A percentile compares a stretch with the other conserved stretches of the same genome.
These are phyloP conservation scores for Caenorhabditis tropicalis DNA, from an alignment of 1,140 invertebrate species.

Conservation along the genomic window DNA sequence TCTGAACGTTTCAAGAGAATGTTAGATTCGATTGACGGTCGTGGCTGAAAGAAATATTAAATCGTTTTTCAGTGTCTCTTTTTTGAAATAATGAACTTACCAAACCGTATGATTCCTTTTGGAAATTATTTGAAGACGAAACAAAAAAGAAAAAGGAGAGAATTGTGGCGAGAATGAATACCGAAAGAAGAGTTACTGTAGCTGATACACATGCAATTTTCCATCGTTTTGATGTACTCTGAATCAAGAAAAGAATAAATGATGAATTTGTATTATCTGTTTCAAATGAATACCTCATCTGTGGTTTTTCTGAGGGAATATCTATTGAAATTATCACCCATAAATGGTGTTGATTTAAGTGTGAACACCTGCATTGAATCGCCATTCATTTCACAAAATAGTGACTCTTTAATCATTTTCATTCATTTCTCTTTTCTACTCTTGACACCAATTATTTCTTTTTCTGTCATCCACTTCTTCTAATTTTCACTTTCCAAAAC, in stretches of 20 bases:
- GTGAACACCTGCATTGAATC: constrained; percentile 13
- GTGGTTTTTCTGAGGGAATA: not conserved
- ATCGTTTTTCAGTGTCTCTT: no score
- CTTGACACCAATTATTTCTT: constrained; percentile 32
- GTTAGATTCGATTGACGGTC: constrained; percentile 14
- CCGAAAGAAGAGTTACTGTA: constrained; percentile 14
- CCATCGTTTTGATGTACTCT: constrained; percentile 34
- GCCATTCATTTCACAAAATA: constrained; percentile 4
- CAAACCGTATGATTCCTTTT: constrained; percentile 8
- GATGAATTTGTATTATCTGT: not conserved
- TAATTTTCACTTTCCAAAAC: not conserved
- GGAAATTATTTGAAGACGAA: not conserved
- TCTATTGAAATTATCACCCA: not conserved
- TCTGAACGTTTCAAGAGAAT: constrained; percentile 38
- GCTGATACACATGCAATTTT: constrained; percentile 30
- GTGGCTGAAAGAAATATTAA: no score
- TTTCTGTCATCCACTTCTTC: not conserved
- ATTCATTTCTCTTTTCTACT: not conserved
- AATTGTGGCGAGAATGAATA: constrained; percentile 14
- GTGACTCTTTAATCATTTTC: not conserved
- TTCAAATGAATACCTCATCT: not conserved
- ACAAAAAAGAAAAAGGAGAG: constrained; percentile 20
- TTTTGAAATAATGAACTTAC: not conserved
- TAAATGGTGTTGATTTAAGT: not conserved
- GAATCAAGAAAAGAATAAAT: not conserved